Percentiles rank a stretch among this genome's conserved stretches.
phyloP scores from a whole-genome alignment of 2,797 vertebrate genomes.

The Syndactyla subalaris region DNA sequence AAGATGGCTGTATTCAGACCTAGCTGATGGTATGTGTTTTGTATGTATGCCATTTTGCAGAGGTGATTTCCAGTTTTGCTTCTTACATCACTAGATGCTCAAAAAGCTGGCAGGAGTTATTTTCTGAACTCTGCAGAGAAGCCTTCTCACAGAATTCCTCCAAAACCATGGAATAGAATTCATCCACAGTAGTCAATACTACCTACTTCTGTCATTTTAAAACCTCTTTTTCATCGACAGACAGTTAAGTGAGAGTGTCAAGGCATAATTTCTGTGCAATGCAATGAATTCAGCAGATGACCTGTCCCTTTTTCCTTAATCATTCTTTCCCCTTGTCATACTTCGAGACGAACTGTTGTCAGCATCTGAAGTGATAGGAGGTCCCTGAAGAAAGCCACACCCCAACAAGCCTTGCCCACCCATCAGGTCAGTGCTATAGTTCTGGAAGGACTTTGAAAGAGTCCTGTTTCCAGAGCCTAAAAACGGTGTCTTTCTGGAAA shows the following conservation, averaged over 20 bases:
- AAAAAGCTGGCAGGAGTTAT: neutral
- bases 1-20: neutral
- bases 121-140: neutral
- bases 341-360: neutral
- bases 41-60: neutral
- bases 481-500: neutral
- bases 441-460: neutral
- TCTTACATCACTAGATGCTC: neutral
- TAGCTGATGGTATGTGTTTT: neutral
- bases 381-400: neutral
- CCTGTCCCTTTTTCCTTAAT: neutral
- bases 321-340: neutral
- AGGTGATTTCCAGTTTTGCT: neutral
- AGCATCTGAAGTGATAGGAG: neutral
- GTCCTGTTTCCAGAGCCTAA: neutral
- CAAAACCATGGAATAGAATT: neutral
- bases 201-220: neutral
- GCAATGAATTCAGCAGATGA: neutral
- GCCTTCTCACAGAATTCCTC: neutral
- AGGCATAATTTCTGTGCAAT: neutral
- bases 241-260: neutral
- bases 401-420: neutral
- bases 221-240: neutral
- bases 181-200: neutral
- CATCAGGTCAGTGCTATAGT: neutral